phyloP scores from a whole-genome alignment of 2,797 vertebrate genomes.

The Lutjanus argentimaculatus region DNA sequence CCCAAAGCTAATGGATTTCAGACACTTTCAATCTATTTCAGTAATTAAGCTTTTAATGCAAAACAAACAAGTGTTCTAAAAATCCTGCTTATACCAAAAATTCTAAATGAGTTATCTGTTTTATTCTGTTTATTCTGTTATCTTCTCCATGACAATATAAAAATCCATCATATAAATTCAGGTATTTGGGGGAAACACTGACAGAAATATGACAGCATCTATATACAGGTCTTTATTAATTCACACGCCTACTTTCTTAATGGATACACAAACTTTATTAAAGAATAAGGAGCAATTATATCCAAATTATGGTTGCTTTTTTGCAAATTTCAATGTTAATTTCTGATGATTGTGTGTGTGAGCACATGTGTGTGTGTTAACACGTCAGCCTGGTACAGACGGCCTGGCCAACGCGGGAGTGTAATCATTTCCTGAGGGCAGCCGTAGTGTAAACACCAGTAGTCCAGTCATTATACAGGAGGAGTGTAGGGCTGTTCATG shows the following conservation, averaged over 20 bases:
- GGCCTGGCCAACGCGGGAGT: conserved; percentile 58
- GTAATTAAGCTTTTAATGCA: neutral
- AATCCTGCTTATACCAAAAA: neutral
- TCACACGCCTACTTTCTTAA: neutral
- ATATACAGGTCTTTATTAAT: neutral
- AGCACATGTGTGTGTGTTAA: neutral
- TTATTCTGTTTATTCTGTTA: neutral
- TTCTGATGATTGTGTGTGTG: neutral
- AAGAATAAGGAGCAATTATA: neutral
- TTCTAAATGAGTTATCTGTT: neutral
- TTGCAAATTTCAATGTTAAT: neutral
- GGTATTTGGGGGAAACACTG: neutral
- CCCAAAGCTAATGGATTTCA: conserved; percentile 3
- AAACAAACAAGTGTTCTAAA: neutral
- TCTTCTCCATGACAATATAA: neutral
- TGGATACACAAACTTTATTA: neutral
- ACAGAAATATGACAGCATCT: neutral
- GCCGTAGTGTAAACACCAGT: conserved; percentile 77
- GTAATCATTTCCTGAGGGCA: conserved; percentile 82
- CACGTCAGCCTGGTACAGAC: conserved; percentile 45
- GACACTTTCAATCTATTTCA: neutral
- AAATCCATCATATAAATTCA: neutral
- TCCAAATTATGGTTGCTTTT: neutral
- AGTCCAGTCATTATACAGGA: conserved; percentile 62
- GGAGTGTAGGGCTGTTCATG: conserved; percentile 33